Evolutionary conservation across 2,113 vertebrate genomes (phyloP).

Genomic region (Desmodus rotundus): DNA sequence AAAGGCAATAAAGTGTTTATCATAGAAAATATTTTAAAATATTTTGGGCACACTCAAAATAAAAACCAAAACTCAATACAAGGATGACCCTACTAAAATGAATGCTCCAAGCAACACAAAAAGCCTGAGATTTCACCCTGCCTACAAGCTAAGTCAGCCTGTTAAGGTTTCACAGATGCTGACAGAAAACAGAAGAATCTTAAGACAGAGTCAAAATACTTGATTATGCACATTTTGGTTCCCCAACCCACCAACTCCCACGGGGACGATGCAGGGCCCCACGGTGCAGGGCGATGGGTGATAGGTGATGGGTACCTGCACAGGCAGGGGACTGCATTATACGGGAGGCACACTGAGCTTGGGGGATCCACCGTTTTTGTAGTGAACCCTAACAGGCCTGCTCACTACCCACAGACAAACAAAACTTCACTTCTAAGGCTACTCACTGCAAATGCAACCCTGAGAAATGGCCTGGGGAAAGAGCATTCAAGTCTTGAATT

Average conservation of each 20-base stretch:
- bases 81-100: not conserved
- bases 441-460: not conserved
- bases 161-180: not conserved
- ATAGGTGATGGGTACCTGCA: not conserved
- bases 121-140: not conserved
- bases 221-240: not conserved
- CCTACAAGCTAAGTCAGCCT: not conserved
- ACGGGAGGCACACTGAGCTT: not conserved
- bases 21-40: not conserved
- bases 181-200: not conserved
- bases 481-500: not conserved
- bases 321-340: too few relatives aligned
- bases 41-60: not conserved
- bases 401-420: not conserved
- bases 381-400: not conserved
- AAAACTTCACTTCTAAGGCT: not conserved
- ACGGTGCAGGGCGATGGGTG: too few relatives aligned
- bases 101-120: not conserved
- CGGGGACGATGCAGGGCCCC: accelerated
- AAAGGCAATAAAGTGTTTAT: not conserved
- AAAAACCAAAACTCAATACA: slow-evolving; percentile 21
- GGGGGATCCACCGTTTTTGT: not conserved
- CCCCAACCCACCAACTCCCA: not conserved
- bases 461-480: not conserved
- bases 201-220: not conserved